phyloP scores from a whole-genome alignment of 2,113 vertebrate genomes.

The Cairina moschata region DNA sequence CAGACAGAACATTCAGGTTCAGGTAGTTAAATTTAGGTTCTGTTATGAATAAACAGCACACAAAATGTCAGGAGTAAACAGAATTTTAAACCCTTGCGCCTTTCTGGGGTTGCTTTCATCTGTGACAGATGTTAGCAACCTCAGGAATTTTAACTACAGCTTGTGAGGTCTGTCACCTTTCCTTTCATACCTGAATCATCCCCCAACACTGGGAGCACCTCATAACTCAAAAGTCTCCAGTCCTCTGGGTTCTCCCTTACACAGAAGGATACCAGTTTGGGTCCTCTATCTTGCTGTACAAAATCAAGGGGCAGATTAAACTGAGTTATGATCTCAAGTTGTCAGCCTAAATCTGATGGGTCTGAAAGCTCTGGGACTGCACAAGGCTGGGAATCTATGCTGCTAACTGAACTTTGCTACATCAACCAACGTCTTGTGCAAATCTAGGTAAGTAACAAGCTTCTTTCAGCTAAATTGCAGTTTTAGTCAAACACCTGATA shows the following conservation, averaged over 20 bases:
- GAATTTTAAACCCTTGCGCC: background rate
- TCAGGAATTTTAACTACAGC: background rate
- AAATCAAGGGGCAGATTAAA: background rate
- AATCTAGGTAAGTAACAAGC: background rate
- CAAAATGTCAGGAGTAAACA: background rate
- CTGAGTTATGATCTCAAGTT: fast-evolving
- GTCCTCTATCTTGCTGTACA: background rate
- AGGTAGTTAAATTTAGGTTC: background rate
- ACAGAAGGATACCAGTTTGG: background rate
- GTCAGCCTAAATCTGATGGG: background rate
- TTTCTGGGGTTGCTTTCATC: background rate
- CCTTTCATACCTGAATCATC: background rate
- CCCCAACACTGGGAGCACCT: background rate
- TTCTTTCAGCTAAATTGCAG: background rate
- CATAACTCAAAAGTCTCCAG: background rate
- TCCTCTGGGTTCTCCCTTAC: background rate
- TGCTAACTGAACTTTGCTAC: background rate
- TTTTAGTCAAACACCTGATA: background rate
- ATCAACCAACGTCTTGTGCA: background rate
- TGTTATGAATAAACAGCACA: background rate
- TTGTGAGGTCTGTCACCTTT: background rate
- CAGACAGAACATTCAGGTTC: background rate
- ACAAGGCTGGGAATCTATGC: background rate
- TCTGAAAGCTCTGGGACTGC: background rate
- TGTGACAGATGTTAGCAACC: background rate